Percentiles rank a stretch among this genome's conserved stretches.
Evolutionary conservation across 2,888 invertebrate genomes (phyloP).

Genomic region (Andrena haemorrhoa): DNA sequence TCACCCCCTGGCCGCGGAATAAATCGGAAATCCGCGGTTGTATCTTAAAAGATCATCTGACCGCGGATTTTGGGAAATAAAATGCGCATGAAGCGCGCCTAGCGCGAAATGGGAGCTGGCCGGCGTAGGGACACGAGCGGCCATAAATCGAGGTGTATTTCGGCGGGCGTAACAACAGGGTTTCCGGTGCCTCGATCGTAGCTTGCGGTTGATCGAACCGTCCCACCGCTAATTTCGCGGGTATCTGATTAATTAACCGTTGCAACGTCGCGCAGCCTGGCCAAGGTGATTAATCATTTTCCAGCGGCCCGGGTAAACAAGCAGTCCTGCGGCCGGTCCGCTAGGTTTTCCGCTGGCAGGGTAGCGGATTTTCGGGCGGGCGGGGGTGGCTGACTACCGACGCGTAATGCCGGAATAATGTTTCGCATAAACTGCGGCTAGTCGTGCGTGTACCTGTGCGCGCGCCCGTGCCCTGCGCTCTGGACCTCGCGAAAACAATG

Average conservation of each 20-base stretch:
- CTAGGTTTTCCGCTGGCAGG: slow-evolving; percentile 72
- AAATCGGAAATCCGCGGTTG: slow-evolving; percentile 13
- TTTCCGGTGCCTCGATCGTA: slow-evolving; percentile 51
- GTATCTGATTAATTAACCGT: slow-evolving; percentile 84
- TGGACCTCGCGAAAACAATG: slow-evolving; percentile 64
- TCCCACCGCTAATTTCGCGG: slow-evolving; percentile 76
- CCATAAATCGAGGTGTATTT: slow-evolving; percentile 58
- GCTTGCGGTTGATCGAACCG: slow-evolving; percentile 69
- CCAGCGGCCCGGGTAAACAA: slow-evolving; percentile 73
- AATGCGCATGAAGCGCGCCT: slow-evolving; percentile 42
- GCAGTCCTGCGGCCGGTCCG: slow-evolving; percentile 60
- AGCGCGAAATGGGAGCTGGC: slow-evolving; percentile 51
- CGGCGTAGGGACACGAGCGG: slow-evolving; percentile 34
- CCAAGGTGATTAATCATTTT: slow-evolving; percentile 79
- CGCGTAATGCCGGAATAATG: slow-evolving; percentile 84
- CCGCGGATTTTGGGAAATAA: slow-evolving; percentile 32
- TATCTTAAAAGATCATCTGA: slow-evolving; percentile 46
- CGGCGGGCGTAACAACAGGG: slow-evolving; percentile 50
- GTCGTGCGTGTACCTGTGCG: slow-evolving; percentile 58
- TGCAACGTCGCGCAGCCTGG: slow-evolving; percentile 46
- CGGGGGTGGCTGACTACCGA: slow-evolving; percentile 47
- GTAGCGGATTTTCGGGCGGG: slow-evolving; percentile 32
- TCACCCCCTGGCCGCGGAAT: neutral
- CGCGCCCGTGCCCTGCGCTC: slow-evolving; percentile 44
- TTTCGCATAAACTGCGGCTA: slow-evolving; percentile 82